Percentiles rank a stretch among this genome's conserved stretches.
phyloP scores from a whole-genome alignment of 2,113 vertebrate genomes.

The Aleadryas rufinucha region DNA sequence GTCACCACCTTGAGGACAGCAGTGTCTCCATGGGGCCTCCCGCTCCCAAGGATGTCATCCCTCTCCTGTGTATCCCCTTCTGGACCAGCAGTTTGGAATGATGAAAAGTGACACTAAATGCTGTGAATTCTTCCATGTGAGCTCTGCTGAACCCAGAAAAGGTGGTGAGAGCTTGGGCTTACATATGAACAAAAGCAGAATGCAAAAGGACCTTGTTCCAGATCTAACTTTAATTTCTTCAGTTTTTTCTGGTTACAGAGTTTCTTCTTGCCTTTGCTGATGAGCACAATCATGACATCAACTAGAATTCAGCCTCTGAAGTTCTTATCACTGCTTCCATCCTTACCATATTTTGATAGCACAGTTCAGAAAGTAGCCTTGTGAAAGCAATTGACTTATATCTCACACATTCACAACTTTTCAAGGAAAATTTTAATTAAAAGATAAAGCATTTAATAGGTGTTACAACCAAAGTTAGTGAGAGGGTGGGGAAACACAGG shows the following conservation, averaged over 20 bases:
- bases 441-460: neutral
- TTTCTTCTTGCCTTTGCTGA: neutral
- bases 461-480: neutral
- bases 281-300: neutral
- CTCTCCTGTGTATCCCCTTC: neutral
- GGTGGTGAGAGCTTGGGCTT: neutral
- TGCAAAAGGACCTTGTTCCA: neutral
- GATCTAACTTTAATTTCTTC: neutral
- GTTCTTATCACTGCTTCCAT: neutral
- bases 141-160: neutral
- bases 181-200: neutral
- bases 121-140: neutral
- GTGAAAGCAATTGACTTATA: neutral
- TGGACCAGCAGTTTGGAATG: neutral
- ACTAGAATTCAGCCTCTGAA: neutral
- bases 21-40: neutral
- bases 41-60: neutral
- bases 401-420: neutral
- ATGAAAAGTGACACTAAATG: neutral
- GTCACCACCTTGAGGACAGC: neutral
- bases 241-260: neutral
- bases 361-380: neutral
- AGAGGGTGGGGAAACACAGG: neutral
- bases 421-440: neutral
- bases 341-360: neutral